Conservation (phyloP, 2,113 vertebrate genomes). For the Dipodomys stephensi region DNA sequence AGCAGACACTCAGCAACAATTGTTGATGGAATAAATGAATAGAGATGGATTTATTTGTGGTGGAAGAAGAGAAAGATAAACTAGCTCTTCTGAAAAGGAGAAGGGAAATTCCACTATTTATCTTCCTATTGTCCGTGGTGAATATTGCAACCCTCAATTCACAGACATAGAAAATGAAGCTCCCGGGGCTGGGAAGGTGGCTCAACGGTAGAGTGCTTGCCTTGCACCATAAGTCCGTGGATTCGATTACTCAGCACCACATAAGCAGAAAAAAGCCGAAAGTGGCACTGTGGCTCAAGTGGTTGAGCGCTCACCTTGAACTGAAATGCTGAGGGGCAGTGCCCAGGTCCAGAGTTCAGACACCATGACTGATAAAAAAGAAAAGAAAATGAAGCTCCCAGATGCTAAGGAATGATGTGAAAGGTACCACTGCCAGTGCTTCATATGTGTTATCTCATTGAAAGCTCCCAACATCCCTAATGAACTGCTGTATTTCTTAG, state of each 20-base stretch:
- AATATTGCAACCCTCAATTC: not conserved
- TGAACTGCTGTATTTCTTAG: too few relatives aligned
- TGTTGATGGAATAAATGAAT: constrained; percentile 7
- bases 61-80: constrained; percentile 20
- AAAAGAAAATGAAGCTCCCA: not conserved
- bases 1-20: not conserved
- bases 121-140: not conserved
- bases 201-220: too few relatives aligned
- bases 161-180: not conserved
- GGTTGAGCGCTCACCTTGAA: too few relatives aligned
- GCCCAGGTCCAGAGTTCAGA: too few relatives aligned
- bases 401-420: not conserved
- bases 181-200: too few relatives aligned
- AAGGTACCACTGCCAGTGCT: not conserved
- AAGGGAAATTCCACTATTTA: not conserved
- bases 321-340: too few relatives aligned
- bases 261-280: too few relatives aligned
- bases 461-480: not conserved
- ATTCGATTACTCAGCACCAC: too few relatives aligned
- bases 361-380: too few relatives aligned
- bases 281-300: too few relatives aligned
- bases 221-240: too few relatives aligned
- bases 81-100: constrained; percentile 24
- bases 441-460: not conserved
- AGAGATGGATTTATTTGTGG: constrained; percentile 15